Percentiles rank a stretch among this genome's conserved stretches.
Evolutionary conservation across 1,140 invertebrate genomes (phyloP).

Genomic region (Gonioctena quinquepunctata): DNA sequence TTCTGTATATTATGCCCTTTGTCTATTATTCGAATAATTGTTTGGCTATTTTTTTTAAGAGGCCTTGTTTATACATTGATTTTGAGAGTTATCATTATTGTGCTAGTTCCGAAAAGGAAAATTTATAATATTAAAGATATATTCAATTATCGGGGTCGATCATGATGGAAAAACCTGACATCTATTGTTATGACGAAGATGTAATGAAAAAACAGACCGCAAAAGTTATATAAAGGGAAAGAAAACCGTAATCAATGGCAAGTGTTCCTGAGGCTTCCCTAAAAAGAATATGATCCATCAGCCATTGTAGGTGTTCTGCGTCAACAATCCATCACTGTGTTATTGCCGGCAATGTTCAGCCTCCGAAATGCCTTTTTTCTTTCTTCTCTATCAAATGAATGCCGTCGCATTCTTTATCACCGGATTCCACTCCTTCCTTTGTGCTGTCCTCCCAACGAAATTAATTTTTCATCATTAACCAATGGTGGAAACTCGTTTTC

Average conservation of each 20-base stretch:
- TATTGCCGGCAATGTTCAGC: background rate
- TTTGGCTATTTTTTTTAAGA: too few relatives aligned
- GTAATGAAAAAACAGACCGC: background rate
- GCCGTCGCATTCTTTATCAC: background rate
- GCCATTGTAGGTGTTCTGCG: background rate
- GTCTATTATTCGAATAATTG: too few relatives aligned
- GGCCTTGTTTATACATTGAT: too few relatives aligned
- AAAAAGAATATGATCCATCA: background rate
- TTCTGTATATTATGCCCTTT: too few relatives aligned
- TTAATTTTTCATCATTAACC: background rate
- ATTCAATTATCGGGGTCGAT: too few relatives aligned
- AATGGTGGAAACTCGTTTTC: background rate
- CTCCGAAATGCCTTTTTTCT: background rate
- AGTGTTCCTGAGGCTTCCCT: background rate
- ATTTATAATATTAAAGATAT: too few relatives aligned
- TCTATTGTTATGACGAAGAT: background rate
- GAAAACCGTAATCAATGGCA: background rate
- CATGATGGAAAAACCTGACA: too few relatives aligned
- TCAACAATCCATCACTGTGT: background rate
- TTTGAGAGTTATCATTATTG: too few relatives aligned
- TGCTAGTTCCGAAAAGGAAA: too few relatives aligned
- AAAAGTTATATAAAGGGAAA: background rate
- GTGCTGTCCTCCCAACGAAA: background rate
- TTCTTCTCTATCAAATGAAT: background rate
- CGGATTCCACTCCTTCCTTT: background rate